Conservation (phyloP, 2,888 invertebrate species). For the Perizoma affinitatum region DNA sequence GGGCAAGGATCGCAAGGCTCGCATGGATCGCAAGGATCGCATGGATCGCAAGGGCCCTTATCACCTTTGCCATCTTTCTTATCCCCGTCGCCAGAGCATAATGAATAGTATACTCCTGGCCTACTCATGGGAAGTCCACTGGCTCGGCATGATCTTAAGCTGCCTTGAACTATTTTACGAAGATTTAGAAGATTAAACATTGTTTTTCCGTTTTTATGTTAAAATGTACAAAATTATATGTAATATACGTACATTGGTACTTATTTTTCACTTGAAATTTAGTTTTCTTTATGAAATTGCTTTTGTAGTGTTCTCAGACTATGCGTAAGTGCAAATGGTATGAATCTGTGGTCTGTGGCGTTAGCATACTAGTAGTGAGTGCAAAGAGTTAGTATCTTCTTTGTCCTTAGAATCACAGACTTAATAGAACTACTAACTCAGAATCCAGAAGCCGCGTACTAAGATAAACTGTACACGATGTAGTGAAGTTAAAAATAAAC, state of each 20-base stretch:
- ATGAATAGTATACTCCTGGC: slow-evolving; percentile 7
- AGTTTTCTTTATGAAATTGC: too few relatives aligned
- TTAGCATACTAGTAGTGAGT: too few relatives aligned
- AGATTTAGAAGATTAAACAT: neutral
- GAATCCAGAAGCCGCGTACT: too few relatives aligned
- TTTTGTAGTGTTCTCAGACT: too few relatives aligned
- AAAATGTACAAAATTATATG: neutral
- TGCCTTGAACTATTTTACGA: slow-evolving; percentile 1
- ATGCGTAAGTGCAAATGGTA: too few relatives aligned
- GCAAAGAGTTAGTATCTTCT: too few relatives aligned
- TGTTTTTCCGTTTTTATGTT: neutral
- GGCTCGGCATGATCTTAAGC: neutral
- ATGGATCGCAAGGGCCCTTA: neutral
- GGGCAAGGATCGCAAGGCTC: slow-evolving; percentile 12
- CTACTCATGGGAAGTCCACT: neutral
- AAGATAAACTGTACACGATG: too few relatives aligned
- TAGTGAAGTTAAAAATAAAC: too few relatives aligned
- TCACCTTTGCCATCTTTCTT: slow-evolving; percentile 15
- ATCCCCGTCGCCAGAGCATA: slow-evolving; percentile 6
- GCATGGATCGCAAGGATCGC: neutral
- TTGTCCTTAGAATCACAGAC: too few relatives aligned
- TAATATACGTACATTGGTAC: too few relatives aligned
- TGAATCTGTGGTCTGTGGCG: too few relatives aligned
- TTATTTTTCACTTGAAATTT: neutral
- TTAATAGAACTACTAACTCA: too few relatives aligned